Evolutionary conservation across 2,113 vertebrate genomes (phyloP).

Genomic region (Saccopteryx leptura): DNA sequence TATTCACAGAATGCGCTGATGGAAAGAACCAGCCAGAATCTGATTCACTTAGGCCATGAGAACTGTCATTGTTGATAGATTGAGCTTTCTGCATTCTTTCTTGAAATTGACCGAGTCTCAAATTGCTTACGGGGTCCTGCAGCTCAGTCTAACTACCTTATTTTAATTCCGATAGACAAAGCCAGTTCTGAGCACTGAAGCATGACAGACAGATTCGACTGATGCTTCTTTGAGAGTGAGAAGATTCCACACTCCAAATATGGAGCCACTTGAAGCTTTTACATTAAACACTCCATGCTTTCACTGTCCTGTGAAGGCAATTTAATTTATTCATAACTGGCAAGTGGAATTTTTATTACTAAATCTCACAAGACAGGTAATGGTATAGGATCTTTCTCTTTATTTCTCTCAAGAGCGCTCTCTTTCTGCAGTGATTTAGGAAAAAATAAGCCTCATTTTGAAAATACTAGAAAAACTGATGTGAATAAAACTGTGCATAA

Average conservation of each 20-base stretch:
- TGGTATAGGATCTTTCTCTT: background rate
- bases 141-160: background rate
- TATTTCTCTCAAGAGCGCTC: background rate
- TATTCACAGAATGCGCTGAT: background rate
- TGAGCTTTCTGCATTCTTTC: background rate
- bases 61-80: background rate
- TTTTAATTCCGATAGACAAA: slow-evolving; percentile 1
- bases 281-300: background rate
- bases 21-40: background rate
- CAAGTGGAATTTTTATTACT: background rate
- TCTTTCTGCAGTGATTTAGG: background rate
- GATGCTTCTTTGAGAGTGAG: background rate
- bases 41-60: background rate
- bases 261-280: background rate
- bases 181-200: background rate
- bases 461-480: background rate
- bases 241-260: background rate
- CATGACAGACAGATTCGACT: background rate
- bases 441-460: background rate
- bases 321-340: background rate
- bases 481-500: background rate
- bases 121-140: background rate
- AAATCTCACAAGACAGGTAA: background rate
- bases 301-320: background rate
- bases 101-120: slow-evolving; percentile 15